These are phyloP conservation scores for Danio kyathit DNA, from an alignment of 2,797 vertebrate genomes.

Conservation along the genomic window DNA sequence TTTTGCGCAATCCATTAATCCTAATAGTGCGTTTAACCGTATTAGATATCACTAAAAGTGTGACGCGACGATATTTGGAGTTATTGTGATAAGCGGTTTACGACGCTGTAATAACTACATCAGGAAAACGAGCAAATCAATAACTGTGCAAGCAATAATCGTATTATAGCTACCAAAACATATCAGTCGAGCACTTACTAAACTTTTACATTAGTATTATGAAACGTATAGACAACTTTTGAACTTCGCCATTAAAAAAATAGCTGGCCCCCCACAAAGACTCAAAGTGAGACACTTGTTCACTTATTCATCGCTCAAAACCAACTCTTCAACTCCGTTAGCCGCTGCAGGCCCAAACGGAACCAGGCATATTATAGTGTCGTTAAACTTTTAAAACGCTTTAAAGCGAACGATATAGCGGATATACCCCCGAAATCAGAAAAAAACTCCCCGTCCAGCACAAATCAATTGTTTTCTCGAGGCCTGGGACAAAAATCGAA, in stretches of 20 bases:
- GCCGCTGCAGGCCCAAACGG: background rate
- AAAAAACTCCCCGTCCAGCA: constrained; percentile 17
- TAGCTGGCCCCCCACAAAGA: constrained; percentile 43
- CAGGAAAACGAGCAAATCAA: background rate
- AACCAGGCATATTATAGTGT: background rate
- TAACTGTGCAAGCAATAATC: background rate
- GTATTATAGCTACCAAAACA: background rate
- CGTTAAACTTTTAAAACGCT: background rate
- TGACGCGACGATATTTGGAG: background rate
- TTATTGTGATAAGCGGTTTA: background rate
- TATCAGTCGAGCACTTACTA: background rate
- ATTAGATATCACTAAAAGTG: background rate
- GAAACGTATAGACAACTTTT: background rate
- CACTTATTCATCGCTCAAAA: constrained; percentile 2
- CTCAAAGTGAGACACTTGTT: constrained; percentile 32
- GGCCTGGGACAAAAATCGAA: constrained; percentile 45
- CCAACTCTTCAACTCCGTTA: constrained; percentile 2
- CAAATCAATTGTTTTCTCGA: constrained; percentile 28
- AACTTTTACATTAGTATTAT: background rate
- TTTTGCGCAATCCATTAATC: background rate
- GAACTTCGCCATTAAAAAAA: constrained; percentile 17
- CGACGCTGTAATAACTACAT: background rate
- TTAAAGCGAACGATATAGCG: background rate
- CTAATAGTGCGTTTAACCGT: background rate
- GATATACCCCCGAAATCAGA: constrained; percentile 15